Conservation (phyloP, 2,797 vertebrate genomes). For the Eupleurogrammus muticus region DNA sequence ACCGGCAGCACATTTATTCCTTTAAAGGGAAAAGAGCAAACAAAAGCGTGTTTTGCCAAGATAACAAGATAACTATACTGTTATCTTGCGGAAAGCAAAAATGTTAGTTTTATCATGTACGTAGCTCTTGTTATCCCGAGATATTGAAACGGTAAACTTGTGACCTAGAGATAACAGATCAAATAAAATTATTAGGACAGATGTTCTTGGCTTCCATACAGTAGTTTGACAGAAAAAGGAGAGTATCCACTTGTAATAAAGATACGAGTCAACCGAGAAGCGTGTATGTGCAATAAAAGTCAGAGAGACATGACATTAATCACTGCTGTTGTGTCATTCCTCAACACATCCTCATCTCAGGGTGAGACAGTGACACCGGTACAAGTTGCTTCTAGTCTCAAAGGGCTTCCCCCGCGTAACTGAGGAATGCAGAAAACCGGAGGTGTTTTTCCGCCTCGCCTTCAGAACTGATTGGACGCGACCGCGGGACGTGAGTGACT, state of each 20-base stretch:
- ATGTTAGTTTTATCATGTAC: not conserved
- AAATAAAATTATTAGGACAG: not conserved
- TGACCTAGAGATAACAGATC: not conserved
- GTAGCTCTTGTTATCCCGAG: not conserved
- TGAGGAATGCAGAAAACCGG: constrained; percentile 60
- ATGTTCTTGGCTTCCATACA: not conserved
- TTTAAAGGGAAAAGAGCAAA: not conserved
- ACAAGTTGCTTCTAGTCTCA: constrained; percentile 67
- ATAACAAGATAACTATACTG: not conserved
- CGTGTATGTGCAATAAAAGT: constrained; percentile 5
- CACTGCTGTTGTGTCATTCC: constrained; percentile 40
- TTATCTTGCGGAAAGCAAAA: not conserved
- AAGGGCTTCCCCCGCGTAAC: constrained; percentile 46
- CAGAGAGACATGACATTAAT: constrained; percentile 44
- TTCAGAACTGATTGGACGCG: constrained; percentile 60
- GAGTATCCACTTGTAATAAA: not conserved
- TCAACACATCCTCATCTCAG: constrained; percentile 18
- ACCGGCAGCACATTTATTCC: not conserved
- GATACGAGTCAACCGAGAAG: not conserved
- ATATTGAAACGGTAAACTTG: not conserved
- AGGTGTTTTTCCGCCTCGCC: constrained; percentile 67
- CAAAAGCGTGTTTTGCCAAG: not conserved
- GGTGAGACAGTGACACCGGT: constrained; percentile 21
- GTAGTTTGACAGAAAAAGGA: not conserved
- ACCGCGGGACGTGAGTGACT: constrained; percentile 60